These are phyloP conservation scores for Dioctria linearis DNA, from an alignment of 2,888 invertebrate species.

Conservation along the genomic window DNA sequence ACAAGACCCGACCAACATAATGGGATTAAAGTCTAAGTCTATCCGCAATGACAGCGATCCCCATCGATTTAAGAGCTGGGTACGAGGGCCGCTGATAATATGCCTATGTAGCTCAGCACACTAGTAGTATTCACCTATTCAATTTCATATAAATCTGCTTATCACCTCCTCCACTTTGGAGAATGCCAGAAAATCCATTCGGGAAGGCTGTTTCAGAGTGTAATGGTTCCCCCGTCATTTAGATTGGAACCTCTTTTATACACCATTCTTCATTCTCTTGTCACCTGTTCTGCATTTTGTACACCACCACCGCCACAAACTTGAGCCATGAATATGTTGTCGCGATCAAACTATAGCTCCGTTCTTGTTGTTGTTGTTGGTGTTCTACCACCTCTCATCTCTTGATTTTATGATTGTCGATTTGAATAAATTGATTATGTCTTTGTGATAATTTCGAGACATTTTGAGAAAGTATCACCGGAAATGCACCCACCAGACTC, in stretches of 20 bases:
- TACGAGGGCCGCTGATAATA: slow-evolving; percentile 7
- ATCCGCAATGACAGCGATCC: neutral
- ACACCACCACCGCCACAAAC: no score
- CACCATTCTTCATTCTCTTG: neutral
- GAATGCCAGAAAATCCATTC: neutral
- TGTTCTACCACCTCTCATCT: slow-evolving; percentile 14
- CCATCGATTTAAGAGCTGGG: neutral
- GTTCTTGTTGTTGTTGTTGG: neutral
- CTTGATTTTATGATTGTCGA: slow-evolving; percentile 49
- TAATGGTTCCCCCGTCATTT: neutral
- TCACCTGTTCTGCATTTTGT: neutral
- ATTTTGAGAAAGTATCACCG: slow-evolving; percentile 35
- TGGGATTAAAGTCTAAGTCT: slow-evolving; percentile 4
- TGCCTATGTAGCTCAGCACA: neutral
- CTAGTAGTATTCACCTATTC: neutral
- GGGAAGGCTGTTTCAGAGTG: neutral
- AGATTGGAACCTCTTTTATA: neutral
- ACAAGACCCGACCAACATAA: neutral
- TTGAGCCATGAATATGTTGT: neutral
- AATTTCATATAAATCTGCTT: neutral
- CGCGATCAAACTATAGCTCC: neutral
- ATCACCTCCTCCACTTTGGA: neutral
- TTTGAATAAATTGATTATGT: slow-evolving; percentile 53
- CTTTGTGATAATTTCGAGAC: slow-evolving; percentile 13
- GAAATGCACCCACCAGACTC: slow-evolving; percentile 52